Base-by-base conservation (phyloP, 1,140 invertebrate species). In the Cotesia glomerata region DNA sequence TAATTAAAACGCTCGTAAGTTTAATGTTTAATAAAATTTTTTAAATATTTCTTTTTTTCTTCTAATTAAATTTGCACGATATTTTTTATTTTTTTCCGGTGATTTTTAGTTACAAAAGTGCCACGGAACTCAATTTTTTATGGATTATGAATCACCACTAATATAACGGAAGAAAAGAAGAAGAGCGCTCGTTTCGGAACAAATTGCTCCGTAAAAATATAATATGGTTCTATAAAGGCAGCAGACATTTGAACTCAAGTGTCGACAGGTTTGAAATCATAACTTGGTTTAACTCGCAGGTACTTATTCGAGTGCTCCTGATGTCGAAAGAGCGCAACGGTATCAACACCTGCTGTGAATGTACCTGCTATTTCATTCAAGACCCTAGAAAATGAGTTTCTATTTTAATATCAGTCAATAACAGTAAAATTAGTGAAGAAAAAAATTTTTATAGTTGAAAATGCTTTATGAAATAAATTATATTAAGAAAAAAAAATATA, bases 201-300 rank as follows among this genome's bases (percentile, higher is more conserved):
- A 81, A 81, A 81, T 81, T 81, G 79, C 73, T 77, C 76, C 75
- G 79, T 80, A 79, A 80, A 81, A 76, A 66, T 26, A 26, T 26
- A 26, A 26, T 36, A 36, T 54, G 39, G 51, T 75, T 75, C 76
- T 76, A 77, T 79, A 80, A 80, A 81, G 75, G 77, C 71, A 73
- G 72, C 39, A 45, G 39, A 45, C 39, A 45, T 9, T 5, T 45
- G 39, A 45, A 70, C 77, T 68, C 34, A 56, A 39, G 64, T 54
- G 45, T 56, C 71, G 63, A 67, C 63, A 18, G 63, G 69, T 26
- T 56, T 18, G 39, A 45, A 45, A 45, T 45, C 39, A 45, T 45
- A 45, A 26, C 26, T 26, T 26, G 26, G 26, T 26, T 26, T 26
- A 2, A 26, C 26, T 26, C 3, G 26, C 26, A 26, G 26, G 26